Base-by-base conservation (phyloP, 2,888 invertebrate genomes). In the Scelioninae gen. 2 region DNA sequence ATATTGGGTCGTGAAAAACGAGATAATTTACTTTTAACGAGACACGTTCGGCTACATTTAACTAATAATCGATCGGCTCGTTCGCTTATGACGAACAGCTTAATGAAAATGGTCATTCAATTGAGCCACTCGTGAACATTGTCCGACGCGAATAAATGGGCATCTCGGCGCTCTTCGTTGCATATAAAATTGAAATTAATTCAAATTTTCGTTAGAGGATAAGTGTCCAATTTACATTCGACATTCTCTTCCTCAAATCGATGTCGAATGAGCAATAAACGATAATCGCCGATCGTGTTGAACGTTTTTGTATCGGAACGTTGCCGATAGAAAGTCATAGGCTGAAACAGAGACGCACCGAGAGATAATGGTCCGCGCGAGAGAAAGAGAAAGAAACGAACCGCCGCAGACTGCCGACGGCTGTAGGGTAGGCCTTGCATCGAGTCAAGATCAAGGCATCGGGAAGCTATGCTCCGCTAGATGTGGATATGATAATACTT, bases 361-460 rank as follows among this genome's bases (percentile, higher is more conserved):
- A 52, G 73, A 58, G 70, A 58, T 67, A 65, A 69, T 61, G 65
- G 45, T 46, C 35, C 57, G 33, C 48, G 52, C 41, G 75, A 72
- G 71, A 68, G 55, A 72, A 64, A 69, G 72, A 75, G 63, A 73
- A 43, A 61, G 69, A 72, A 63, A 37, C 45, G 61, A 61, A 65
- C 31, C 33, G 65, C 64, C 63, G 70, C 65, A 74, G 74, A 71
- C 68, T 63, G 74, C 69, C 73, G 72, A 67, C 65, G 70, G 69
- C 75, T 75, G 58, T 73, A 70, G 73, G 75, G 73, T 73, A 75
- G 75, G 70, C 75, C 75, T 75, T 75, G 75, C 67, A 75, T 73
- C 63, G 73, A 75, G 75, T 75, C 75, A 75, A 75, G 75, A 75
- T 75, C 75, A 73, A 73, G 75, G 75, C 70, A 75, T 73, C 65